Evolutionary conservation across 2,113 vertebrate species (phyloP).

Genomic region (Prunella himalayana): DNA sequence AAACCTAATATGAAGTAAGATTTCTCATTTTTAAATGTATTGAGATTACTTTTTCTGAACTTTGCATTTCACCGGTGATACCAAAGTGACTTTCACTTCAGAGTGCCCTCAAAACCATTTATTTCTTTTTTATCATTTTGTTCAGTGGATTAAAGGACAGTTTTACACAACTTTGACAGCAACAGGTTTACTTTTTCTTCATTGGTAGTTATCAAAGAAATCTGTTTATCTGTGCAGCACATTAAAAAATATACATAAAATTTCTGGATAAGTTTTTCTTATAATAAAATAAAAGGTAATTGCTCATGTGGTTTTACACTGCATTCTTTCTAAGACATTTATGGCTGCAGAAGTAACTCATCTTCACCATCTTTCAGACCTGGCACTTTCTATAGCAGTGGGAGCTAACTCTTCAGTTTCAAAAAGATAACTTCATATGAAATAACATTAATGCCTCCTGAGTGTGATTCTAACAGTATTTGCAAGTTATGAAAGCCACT

Average conservation of each 20-base stretch:
- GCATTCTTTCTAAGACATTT: neutral
- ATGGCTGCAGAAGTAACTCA: neutral
- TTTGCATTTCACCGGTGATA: neutral
- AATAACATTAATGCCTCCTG: neutral
- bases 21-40: neutral
- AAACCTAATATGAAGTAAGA: neutral
- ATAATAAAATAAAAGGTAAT: neutral
- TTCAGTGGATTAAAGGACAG: neutral
- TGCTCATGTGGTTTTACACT: neutral
- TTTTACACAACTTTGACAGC: neutral
- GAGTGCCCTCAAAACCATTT: neutral
- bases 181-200: neutral
- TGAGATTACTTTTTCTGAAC: neutral
- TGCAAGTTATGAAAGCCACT: neutral
- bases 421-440: neutral
- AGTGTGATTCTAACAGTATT: neutral
- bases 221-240: neutral
- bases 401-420: neutral
- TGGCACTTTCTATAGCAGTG: neutral
- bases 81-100: neutral
- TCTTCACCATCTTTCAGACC: neutral
- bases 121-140: neutral
- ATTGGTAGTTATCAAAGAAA: neutral
- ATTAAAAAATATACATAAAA: neutral
- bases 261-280: neutral